Evolutionary conservation across 2,797 vertebrate genomes (phyloP).

Genomic region (Decapterus maruadsi): DNA sequence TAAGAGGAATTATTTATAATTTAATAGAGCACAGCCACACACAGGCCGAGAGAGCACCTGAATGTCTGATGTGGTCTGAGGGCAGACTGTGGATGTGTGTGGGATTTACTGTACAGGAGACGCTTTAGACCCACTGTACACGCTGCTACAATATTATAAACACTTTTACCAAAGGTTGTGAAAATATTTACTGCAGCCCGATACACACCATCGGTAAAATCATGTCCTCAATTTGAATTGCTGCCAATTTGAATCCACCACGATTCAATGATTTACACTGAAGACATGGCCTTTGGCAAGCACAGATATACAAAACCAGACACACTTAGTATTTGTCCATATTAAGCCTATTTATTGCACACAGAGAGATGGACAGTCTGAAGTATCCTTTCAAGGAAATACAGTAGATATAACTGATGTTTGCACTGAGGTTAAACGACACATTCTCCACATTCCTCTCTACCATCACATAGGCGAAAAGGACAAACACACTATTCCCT

Average conservation of each 20-base stretch:
- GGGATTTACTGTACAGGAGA: constrained; percentile 1
- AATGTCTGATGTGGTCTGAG: constrained; percentile 67
- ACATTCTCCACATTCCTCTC: constrained; percentile 72
- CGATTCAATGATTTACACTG: constrained; percentile 50
- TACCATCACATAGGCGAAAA: constrained; percentile 62
- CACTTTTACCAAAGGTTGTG: constrained; percentile 40
- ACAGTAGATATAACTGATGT: constrained; percentile 52
- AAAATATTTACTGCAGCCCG: constrained; percentile 66
- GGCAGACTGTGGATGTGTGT: constrained; percentile 28
- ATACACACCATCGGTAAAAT: constrained; percentile 32
- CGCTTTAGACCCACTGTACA: constrained; percentile 18
- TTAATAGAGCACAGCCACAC: constrained; percentile 33
- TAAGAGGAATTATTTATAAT: constrained; percentile 63
- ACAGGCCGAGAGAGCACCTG: constrained; percentile 39
- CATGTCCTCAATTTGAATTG: constrained; percentile 40
- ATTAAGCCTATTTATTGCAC: constrained; percentile 60
- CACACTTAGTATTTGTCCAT: constrained; percentile 65
- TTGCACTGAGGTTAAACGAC: constrained; percentile 60
- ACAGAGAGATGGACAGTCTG: constrained; percentile 35
- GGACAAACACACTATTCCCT: constrained; percentile 51
- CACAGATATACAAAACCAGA: constrained; percentile 45
- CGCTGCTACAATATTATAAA: constrained; percentile 34
- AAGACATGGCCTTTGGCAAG: constrained; percentile 45
- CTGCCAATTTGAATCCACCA: constrained; percentile 25
- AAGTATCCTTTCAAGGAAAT: constrained; percentile 67